Evolutionary conservation across 2,113 vertebrate genomes (phyloP).

Genomic region (Mola mola): DNA sequence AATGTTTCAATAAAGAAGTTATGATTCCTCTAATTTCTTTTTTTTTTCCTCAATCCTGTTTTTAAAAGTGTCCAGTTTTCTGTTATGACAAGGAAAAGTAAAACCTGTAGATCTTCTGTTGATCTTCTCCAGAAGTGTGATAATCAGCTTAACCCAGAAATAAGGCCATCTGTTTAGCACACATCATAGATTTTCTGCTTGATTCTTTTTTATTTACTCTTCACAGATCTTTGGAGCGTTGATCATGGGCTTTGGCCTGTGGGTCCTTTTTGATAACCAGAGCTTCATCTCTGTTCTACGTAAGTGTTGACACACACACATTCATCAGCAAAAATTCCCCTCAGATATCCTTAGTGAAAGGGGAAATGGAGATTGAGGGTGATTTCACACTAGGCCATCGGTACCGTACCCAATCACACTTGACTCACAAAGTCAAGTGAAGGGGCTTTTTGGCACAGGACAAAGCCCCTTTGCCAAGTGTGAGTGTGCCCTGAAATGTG

Average conservation of each 20-base stretch:
- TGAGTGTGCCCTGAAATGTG: too few relatives aligned
- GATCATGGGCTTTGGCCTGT: slow-evolving; percentile 93
- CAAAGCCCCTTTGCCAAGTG: too few relatives aligned
- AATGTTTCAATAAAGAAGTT: background rate
- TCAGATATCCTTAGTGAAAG: background rate
- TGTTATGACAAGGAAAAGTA: background rate
- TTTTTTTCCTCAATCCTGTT: background rate
- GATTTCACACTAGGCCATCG: too few relatives aligned
- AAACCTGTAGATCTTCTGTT: background rate
- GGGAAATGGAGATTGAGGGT: background rate
- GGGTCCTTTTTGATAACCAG: slow-evolving; percentile 91
- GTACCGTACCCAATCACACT: too few relatives aligned
- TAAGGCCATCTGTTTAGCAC: too few relatives aligned
- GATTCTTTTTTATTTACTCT: slow-evolving; percentile 11
- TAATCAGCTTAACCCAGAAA: too few relatives aligned
- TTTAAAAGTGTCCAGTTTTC: background rate
- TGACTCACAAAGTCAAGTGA: too few relatives aligned
- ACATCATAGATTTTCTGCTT: too few relatives aligned
- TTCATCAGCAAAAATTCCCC: slow-evolving; percentile 2
- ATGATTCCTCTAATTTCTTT: background rate
- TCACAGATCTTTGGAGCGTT: slow-evolving; percentile 89
- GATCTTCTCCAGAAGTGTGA: too few relatives aligned
- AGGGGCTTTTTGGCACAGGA: too few relatives aligned
- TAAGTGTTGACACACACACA: slow-evolving; percentile 72
- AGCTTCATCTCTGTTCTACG: slow-evolving; percentile 93